Evolutionary conservation across 2,888 invertebrate species (phyloP).

Genomic region (Tenthredo notha): DNA sequence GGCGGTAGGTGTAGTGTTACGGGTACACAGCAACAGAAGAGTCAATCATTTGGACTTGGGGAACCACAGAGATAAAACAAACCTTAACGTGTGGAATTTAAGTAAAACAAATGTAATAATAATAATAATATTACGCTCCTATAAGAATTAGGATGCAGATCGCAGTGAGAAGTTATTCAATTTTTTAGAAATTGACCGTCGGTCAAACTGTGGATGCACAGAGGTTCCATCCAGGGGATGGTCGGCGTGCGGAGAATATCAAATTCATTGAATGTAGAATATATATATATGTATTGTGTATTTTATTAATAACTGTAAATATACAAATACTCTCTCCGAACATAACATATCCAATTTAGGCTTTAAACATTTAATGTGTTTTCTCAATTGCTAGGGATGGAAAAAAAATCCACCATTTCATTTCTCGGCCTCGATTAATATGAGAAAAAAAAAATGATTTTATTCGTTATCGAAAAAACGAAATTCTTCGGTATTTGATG

Average conservation of each 20-base stretch:
- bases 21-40: constrained; percentile 73
- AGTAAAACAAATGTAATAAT: constrained; percentile 34
- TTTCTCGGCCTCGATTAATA: background rate
- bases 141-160: constrained; percentile 40
- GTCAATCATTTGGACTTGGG: constrained; percentile 75
- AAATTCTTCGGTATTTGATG: background rate
- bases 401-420: background rate
- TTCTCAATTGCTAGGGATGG: background rate
- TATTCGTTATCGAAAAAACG: background rate
- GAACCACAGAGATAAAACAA: constrained; percentile 78
- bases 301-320: constrained; percentile 1
- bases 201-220: constrained; percentile 13
- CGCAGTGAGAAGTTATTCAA: background rate
- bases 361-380: constrained; percentile 17
- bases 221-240: constrained; percentile 46
- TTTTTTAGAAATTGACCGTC: constrained; percentile 18
- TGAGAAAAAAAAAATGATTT: background rate
- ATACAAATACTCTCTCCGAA: background rate
- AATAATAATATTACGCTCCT: constrained; percentile 36
- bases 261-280: background rate
- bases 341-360: constrained; percentile 16
- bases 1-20: constrained; percentile 77
- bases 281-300: background rate
- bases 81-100: constrained; percentile 71
- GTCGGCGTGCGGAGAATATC: constrained; percentile 13